Evolutionary conservation across 2,888 invertebrate genomes (phyloP).

Genomic region (Lutraria lutraria): DNA sequence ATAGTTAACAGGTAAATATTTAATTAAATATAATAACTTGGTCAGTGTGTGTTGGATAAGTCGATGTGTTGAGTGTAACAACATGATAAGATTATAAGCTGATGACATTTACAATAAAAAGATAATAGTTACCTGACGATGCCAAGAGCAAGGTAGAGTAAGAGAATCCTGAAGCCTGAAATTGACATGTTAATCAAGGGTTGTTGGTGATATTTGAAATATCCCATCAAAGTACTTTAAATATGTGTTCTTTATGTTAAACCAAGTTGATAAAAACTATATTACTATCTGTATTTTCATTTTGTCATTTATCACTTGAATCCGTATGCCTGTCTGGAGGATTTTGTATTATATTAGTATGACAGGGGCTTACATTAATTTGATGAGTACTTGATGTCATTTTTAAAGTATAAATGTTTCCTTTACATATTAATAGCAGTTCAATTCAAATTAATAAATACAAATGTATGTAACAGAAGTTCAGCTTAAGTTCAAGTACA

Average conservation of each 20-base stretch:
- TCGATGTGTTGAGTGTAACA: too few species aligned
- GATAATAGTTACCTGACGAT: neutral
- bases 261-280: too few species aligned
- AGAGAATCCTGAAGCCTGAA: neutral
- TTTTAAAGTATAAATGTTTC: neutral
- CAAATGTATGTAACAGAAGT: too few species aligned
- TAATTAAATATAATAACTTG: too few species aligned
- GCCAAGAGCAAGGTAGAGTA: neutral
- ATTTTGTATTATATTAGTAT: neutral
- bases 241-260: too few species aligned
- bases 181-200: neutral
- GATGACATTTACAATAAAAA: neutral
- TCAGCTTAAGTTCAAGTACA: too few species aligned
- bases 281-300: neutral
- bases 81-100: too few species aligned
- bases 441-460: too few species aligned
- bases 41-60: too few species aligned
- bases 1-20: too few species aligned
- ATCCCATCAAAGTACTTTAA: too few species aligned
- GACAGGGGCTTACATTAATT: neutral
- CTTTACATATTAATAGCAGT: neutral
- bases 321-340: neutral
- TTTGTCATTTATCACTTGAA: neutral
- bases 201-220: too few species aligned
- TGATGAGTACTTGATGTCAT: neutral